A percentile compares a stretch with the other conserved stretches of the same genome.
These are phyloP conservation scores for Brienomyrus brachyistius DNA, from an alignment of 2,113 vertebrate genomes.

Conservation along the genomic window DNA sequence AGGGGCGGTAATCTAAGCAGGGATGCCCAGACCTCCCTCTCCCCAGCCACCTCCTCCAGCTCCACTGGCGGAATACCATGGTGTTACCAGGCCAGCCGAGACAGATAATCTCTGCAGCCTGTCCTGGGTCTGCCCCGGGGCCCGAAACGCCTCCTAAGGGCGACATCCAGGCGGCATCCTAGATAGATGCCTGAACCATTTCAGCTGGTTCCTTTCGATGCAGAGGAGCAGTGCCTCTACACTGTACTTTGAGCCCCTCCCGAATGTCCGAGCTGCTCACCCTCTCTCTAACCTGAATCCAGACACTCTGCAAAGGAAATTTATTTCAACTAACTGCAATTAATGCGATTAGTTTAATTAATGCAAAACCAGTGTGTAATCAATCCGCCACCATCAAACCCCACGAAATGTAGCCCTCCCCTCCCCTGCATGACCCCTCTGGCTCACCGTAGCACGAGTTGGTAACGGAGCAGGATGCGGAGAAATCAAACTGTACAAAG, in stretches of 20 bases:
- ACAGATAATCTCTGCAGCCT: background rate
- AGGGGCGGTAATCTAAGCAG: background rate
- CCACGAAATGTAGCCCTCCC: background rate
- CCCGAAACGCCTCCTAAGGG: background rate
- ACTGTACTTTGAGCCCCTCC: background rate
- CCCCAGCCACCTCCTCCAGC: background rate
- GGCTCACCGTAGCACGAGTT: slow-evolving; percentile 91
- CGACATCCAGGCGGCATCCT: background rate
- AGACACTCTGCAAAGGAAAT: background rate
- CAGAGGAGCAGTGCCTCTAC: background rate
- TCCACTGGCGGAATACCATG: background rate
- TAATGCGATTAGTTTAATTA: background rate
- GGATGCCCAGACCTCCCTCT: background rate
- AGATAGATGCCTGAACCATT: background rate
- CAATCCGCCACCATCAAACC: background rate
- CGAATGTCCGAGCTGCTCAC: background rate
- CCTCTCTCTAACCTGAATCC: background rate
- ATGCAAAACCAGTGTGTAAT: background rate
- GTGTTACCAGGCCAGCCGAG: background rate
- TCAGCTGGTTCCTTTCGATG: background rate
- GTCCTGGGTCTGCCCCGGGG: background rate
- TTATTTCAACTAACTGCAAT: background rate
- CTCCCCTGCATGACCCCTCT: background rate
- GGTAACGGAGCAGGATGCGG: slow-evolving; percentile 93
- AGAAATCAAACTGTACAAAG: slow-evolving; percentile 95